Base-by-base conservation (phyloP, 2,888 invertebrate genomes). In the Aphelenchoides bicaudatus region DNA sequence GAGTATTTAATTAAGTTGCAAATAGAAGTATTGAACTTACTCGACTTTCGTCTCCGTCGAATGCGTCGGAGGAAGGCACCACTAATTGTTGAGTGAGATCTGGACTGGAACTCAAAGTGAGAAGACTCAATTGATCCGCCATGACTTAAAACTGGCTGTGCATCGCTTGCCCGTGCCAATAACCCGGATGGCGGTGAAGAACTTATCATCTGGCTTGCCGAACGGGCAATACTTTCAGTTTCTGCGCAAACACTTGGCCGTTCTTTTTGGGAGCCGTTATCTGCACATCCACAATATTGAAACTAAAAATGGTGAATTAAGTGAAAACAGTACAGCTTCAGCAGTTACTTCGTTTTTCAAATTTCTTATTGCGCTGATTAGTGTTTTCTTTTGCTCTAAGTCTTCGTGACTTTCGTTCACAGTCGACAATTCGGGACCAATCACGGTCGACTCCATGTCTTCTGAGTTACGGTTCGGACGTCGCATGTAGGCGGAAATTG, bases 11-110 rank as follows among this genome's bases (percentile, higher is more conserved):
- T 13, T 34, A 16, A 13, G 34, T 34, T 13, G 34, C 16, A 13
- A 16, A 34, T 13, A 34, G 34, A 16, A 34, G 13, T 13, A 13
- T 34, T 34, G 34, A n/a, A 43, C 43, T 43, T 25, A 43, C 43
- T 43, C 23, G 43, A 34, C n/a, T 34, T 43, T 10, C 43, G 43
- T 43, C 23, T 43, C 43, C 43, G 16, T n/a, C 43, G 43, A 6
- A 43, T 43, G 16, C 43, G 43, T n/a, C 43, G 43, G 25, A n/a
- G n/a, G n/a, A 43, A 43, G 10, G 43, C 43, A 19, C 16, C 16
- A 21, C 43, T 43, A 25, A 43, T 25, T 6, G 43, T 25, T 25
- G 43, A 43, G 25, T 43, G 43, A 10, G 43, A 43, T 43, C n/a
- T n/a, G n/a, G n/a, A n/a, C n/a, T n/a, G n/a, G n/a, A n/a, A n/a